These are phyloP conservation scores for Smittia aterrima DNA, from an alignment of 2,888 invertebrate species.

Conservation along the genomic window DNA sequence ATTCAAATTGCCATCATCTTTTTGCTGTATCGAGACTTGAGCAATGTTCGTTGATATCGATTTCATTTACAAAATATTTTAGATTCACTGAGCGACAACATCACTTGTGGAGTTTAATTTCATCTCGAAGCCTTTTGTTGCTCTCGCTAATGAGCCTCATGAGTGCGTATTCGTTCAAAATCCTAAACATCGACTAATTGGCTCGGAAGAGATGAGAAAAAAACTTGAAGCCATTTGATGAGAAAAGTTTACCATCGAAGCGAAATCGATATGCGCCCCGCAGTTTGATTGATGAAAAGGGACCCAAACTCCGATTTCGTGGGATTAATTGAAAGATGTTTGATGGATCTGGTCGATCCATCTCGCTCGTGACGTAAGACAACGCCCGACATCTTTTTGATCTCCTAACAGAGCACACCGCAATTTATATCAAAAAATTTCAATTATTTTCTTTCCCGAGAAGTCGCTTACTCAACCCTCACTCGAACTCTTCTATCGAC, in stretches of 20 bases:
- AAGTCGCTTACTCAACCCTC: neutral
- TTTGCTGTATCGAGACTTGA: neutral
- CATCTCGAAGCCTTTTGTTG: neutral
- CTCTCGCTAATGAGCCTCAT: no score
- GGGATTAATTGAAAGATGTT: conserved; percentile 1
- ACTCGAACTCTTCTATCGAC: neutral
- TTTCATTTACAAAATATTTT: neutral
- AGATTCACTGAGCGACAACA: neutral
- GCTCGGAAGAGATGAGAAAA: neutral
- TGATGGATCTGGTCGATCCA: neutral
- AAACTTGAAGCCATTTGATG: neutral
- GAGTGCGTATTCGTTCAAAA: no score
- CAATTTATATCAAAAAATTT: neutral
- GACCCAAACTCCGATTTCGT: neutral
- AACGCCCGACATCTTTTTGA: no score
- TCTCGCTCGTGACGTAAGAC: neutral
- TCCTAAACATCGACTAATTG: no score
- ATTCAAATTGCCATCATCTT: neutral
- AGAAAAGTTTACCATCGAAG: no score
- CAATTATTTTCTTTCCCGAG: neutral
- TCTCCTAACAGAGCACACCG: no score
- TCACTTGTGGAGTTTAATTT: neutral
- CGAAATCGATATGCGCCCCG: neutral
- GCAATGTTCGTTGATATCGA: neutral
- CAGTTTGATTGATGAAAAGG: neutral